phyloP scores from a whole-genome alignment of 2,113 vertebrate genomes.

The Cynopterus brachyotis region DNA sequence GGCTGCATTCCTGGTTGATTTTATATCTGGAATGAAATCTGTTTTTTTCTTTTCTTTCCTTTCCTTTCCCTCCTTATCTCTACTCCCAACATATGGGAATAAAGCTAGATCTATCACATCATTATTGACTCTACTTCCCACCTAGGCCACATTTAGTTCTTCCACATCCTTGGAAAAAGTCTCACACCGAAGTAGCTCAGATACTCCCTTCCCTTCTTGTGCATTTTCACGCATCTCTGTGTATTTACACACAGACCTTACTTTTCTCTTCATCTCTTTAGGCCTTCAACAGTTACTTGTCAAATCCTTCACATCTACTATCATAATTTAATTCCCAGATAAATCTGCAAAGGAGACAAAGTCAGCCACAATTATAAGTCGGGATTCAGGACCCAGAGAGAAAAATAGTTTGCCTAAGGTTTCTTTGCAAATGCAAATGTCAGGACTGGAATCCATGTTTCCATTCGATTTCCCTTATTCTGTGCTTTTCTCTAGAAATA shows the following conservation, averaged over 20 bases:
- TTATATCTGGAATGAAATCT: background rate
- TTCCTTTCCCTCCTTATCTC: background rate
- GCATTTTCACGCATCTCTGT: background rate
- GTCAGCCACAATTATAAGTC: background rate
- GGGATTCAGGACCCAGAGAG: background rate
- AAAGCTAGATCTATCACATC: background rate
- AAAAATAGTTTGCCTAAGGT: background rate
- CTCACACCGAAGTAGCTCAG: background rate
- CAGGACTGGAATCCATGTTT: background rate
- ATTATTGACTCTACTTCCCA: accelerated
- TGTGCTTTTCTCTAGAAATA: background rate
- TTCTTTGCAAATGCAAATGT: background rate
- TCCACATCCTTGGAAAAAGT: background rate
- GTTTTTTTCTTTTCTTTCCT: background rate
- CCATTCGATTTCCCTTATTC: background rate
- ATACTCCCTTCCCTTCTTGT: background rate
- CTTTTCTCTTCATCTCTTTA: background rate
- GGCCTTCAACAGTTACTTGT: background rate
- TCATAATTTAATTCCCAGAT: background rate
- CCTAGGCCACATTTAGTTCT: background rate
- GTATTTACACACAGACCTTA: background rate
- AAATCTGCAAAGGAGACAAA: background rate
- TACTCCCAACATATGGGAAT: background rate
- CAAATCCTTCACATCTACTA: background rate
- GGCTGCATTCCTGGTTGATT: background rate